A percentile compares a stretch with the other conserved stretches of the same genome.
These are phyloP conservation scores for Anastrepha ludens DNA, from an alignment of 1,140 invertebrate species.

Conservation along the genomic window DNA sequence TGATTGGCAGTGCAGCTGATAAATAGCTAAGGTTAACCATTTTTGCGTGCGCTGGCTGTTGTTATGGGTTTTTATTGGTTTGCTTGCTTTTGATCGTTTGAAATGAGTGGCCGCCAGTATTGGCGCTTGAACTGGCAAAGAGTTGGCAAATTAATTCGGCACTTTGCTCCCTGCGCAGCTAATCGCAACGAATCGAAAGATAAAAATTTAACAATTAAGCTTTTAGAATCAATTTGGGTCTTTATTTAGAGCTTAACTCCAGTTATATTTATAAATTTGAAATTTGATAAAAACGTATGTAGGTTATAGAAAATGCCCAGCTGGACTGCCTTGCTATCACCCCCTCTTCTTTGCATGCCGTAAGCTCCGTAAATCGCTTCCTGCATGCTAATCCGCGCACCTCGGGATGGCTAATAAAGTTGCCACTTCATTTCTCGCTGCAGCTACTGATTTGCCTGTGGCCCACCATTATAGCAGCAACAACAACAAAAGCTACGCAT, in stretches of 20 bases:
- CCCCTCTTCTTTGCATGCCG: too few species aligned
- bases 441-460: background rate
- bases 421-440: slow-evolving; percentile 3
- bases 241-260: background rate
- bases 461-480: background rate
- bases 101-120: background rate
- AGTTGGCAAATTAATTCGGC: slow-evolving; percentile 25
- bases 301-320: background rate
- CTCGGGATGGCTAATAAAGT: background rate
- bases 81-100: background rate
- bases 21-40: slow-evolving; percentile 5
- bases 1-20: slow-evolving; percentile 36
- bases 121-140: background rate
- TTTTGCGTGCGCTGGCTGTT: slow-evolving; percentile 15
- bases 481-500: background rate
- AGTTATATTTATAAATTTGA: slow-evolving; percentile 18
- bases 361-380: too few species aligned
- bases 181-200: slow-evolving; percentile 19
- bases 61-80: background rate
- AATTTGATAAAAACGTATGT: background rate
- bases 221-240: slow-evolving; percentile 3
- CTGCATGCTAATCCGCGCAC: too few species aligned
- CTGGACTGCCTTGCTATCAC: too few species aligned
- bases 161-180: background rate
- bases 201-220: slow-evolving; percentile 20